Conservation (phyloP, 2,888 invertebrate species). For the Sturmia bella region DNA sequence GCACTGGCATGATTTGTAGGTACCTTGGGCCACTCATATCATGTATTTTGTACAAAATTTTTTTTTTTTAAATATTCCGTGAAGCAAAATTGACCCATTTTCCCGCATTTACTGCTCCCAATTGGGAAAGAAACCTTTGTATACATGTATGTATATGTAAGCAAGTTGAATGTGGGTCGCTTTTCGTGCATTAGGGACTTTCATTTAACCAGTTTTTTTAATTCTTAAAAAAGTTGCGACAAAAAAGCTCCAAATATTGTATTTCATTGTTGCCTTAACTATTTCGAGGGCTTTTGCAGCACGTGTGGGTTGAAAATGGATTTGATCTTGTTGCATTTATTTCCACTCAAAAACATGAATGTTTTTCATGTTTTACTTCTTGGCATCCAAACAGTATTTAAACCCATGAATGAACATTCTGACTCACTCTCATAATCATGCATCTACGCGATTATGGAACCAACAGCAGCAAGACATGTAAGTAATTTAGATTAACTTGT, state of each 20-base stretch:
- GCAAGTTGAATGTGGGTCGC: no score
- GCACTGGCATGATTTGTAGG: no score
- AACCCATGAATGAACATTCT: conserved; percentile 8
- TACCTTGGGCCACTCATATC: no score
- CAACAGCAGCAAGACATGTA: neutral
- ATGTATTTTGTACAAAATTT: no score
- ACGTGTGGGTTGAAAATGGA: conserved; percentile 50
- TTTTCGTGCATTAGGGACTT: neutral
- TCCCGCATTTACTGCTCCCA: no score
- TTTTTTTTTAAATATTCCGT: no score
- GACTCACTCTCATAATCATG: neutral
- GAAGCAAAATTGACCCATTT: no score
- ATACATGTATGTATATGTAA: no score
- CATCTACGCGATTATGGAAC: neutral
- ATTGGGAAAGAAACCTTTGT: no score
- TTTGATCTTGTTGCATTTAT: conserved; percentile 37
- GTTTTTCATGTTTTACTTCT: conserved; percentile 22
- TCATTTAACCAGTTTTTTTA: conserved; percentile 12
- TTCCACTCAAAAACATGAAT: conserved; percentile 36
- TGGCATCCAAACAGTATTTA: conserved; percentile 9
- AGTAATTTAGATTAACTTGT: conserved; percentile 3
- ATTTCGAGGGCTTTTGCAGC: conserved; percentile 47
- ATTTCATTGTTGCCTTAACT: conserved; percentile 12
- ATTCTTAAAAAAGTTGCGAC: conserved; percentile 1
- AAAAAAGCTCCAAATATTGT: conserved; percentile 2